phyloP scores from a whole-genome alignment of 2,888 invertebrate species.

The Ichneumon xanthorius region DNA sequence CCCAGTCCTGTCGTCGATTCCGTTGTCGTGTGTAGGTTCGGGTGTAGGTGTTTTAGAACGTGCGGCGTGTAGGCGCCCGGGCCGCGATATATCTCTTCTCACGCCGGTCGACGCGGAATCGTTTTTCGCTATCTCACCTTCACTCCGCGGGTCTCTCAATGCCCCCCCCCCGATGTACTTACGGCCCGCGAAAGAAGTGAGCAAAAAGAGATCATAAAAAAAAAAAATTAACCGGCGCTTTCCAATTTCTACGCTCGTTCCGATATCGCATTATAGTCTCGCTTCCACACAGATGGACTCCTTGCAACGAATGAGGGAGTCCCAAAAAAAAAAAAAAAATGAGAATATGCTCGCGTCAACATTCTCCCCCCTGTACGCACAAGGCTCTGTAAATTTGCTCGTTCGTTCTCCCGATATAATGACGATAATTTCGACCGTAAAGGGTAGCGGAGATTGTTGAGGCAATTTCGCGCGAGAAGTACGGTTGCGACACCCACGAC shows the following conservation, averaged over 20 bases:
- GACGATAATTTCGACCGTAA: conserved; percentile 49
- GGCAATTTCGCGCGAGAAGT: conserved; percentile 41
- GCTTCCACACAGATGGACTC: background rate
- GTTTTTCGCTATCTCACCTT: conserved; percentile 60
- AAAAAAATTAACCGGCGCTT: conserved; percentile 26
- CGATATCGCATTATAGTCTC: background rate
- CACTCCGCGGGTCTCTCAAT: conserved; percentile 45
- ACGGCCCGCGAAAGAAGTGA: background rate
- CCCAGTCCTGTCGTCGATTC: conserved; percentile 46
- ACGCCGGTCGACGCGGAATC: conserved; percentile 56
- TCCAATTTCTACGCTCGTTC: conserved; percentile 45
- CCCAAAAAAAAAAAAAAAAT: conserved; percentile 19
- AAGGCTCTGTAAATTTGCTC: background rate
- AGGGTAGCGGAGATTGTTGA: conserved; percentile 46
- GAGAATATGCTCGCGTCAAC: background rate
- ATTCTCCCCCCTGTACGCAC: background rate
- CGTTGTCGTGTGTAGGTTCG: conserved; percentile 70
- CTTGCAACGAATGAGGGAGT: conserved; percentile 22
- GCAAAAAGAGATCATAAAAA: background rate
- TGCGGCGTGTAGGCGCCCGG: conserved; percentile 66
- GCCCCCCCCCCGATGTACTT: background rate
- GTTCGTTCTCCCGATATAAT: conserved; percentile 26
- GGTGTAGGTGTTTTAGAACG: conserved; percentile 73
- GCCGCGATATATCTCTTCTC: conserved; percentile 58
- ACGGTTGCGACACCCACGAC: conserved; percentile 50